A percentile compares a stretch with the other conserved stretches of the same genome.
These are phyloP conservation scores for Chaetura pelagica DNA, from an alignment of 2,113 vertebrate genomes.

Conservation along the genomic window DNA sequence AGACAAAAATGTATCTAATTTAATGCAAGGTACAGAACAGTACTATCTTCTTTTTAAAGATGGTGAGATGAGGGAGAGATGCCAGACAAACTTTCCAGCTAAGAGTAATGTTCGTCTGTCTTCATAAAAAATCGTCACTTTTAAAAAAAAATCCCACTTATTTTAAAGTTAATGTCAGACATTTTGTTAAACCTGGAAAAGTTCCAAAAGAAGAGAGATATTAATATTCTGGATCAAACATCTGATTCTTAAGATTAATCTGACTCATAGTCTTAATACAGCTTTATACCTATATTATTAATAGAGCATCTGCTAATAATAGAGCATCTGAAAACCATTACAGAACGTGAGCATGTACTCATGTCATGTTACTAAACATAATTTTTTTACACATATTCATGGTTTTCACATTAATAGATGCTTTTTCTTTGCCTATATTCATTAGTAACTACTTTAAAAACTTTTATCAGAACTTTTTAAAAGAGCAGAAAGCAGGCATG, in stretches of 20 bases:
- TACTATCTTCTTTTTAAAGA: not conserved
- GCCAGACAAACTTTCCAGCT: not conserved
- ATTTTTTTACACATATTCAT: not conserved
- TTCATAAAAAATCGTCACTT: not conserved
- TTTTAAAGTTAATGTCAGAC: not conserved
- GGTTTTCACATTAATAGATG: not conserved
- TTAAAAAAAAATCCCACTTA: rapidly evolving
- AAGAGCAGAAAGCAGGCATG: not conserved
- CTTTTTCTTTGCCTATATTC: not conserved
- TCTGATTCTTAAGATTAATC: not conserved
- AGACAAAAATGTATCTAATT: not conserved
- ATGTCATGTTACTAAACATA: not conserved
- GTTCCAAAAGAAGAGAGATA: not conserved
- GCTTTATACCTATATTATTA: not conserved
- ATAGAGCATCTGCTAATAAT: not conserved
- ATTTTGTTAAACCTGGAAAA: not conserved
- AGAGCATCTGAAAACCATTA: not conserved
- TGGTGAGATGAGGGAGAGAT: not conserved
- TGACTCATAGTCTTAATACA: not conserved
- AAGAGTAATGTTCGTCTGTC: not conserved
- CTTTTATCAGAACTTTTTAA: not conserved
- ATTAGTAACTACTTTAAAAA: not conserved
- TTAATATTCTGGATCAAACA: not conserved
- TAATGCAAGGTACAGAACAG: not conserved
- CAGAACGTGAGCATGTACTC: rapidly evolving